Base-by-base conservation (phyloP, 23 tunicate species). In the Phallusia fumigata region DNA sequence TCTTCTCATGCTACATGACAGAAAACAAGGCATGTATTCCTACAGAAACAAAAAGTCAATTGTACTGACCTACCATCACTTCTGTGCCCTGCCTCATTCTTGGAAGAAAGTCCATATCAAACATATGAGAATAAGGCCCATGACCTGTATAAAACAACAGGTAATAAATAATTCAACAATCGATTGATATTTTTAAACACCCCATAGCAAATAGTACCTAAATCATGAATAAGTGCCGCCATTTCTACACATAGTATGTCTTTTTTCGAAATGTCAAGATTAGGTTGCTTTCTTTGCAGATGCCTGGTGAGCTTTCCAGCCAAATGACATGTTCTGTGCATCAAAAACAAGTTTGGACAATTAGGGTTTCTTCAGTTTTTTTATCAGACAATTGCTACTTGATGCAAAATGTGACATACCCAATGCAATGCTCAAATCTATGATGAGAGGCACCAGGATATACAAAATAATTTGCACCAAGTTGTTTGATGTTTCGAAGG, bases 71-170 rank as follows among this genome's bases (percentile, higher is more conserved):
- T 3, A 58, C 26, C 28, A 22, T 58, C 13, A 24, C 35, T 3
- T 40, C 47, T 40, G 40, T 18, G 8, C 33, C 40, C 32, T 77
- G 79, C 21, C 76, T 50, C 24, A 78, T 28, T 45, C 77, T 80
- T 6, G 89, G 84, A 30, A 93, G 50, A 53, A 93, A 88, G 35
- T 80, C 77, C 34, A 64, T 31, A 80, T 93, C 98, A 65, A 88
- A 93, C 93, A 93, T 78, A 65, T 93, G 98, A n/a, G 98, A 93
- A 80, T 84, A 93, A 18, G 98, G 93, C 1, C 98, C 98, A 88
- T 93, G 98, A 28, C 98, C 93, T 88, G 31, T 13, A 78, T 19
- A n/a, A 33, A 34, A 40, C n/a, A n/a, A n/a, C n/a, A n/a, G n/a
- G n/a, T n/a, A n/a, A n/a, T n/a, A n/a, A n/a, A n/a, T n/a, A n/a